phyloP scores from a whole-genome alignment of 2,888 invertebrate species.

The Campopleginae sp. region DNA sequence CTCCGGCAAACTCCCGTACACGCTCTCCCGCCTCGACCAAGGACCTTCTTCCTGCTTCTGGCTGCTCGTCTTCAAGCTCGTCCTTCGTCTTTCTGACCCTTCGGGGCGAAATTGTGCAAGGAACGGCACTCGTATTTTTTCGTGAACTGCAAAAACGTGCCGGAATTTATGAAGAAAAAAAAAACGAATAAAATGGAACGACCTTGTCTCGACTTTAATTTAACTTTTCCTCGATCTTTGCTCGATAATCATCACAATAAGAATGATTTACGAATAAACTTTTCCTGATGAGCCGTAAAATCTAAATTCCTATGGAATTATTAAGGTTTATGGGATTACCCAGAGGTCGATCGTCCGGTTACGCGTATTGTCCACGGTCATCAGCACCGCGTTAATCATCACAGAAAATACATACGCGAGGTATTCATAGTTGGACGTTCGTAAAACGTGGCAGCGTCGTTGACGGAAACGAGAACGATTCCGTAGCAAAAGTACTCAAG shows the following conservation, averaged over 20 bases:
- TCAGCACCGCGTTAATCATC: neutral
- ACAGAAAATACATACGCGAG: neutral
- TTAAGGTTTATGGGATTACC: constrained; percentile 8
- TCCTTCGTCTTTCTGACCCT: constrained; percentile 54
- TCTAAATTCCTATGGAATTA: neutral
- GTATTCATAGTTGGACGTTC: constrained; percentile 59
- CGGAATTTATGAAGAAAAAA: constrained; percentile 64
- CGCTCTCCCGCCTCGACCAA: constrained; percentile 19
- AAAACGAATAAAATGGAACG: constrained; percentile 64
- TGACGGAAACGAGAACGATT: constrained; percentile 43
- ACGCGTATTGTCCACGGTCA: constrained; percentile 5
- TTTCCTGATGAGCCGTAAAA: neutral
- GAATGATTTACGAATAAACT: neutral
- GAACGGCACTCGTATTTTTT: constrained; percentile 63
- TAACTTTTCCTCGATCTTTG: constrained; percentile 24
- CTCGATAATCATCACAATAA: constrained; percentile 20
- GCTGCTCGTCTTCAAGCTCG: neutral
- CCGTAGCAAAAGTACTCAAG: constrained; percentile 52
- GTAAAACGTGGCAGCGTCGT: constrained; percentile 19
- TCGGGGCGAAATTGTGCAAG: constrained; percentile 61
- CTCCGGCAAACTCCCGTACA: constrained; percentile 2
- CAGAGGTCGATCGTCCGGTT: constrained; percentile 11
- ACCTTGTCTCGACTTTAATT: constrained; percentile 47
- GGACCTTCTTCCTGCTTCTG: constrained; percentile 8
- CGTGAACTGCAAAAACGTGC: constrained; percentile 66